Evolutionary conservation across 2,888 invertebrate genomes (phyloP).

Genomic region (Biston stratarius): DNA sequence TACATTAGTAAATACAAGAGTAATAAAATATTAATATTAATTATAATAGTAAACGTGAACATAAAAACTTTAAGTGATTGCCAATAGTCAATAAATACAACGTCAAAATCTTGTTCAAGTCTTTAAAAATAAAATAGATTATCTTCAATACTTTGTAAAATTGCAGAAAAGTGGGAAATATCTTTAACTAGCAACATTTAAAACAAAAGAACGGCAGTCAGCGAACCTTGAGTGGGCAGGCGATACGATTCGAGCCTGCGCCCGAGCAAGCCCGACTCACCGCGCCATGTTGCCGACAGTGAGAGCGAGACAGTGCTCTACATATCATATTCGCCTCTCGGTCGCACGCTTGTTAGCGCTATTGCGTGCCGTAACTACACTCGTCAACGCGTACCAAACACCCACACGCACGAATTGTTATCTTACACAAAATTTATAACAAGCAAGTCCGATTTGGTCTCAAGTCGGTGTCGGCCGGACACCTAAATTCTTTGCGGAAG

Average conservation of each 20-base stretch:
- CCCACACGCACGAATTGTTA: slow-evolving; percentile 84
- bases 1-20: no score
- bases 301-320: slow-evolving; percentile 68
- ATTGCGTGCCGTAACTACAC: slow-evolving; percentile 85
- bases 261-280: slow-evolving; percentile 87
- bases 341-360: slow-evolving; percentile 86
- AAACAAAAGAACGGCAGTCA: slow-evolving; percentile 87
- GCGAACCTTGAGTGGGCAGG: slow-evolving; percentile 88
- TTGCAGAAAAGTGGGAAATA: slow-evolving; percentile 30
- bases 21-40: no score
- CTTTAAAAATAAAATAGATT: no score
- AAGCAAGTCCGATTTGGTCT: slow-evolving; percentile 82
- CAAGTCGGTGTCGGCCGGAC: slow-evolving; percentile 62
- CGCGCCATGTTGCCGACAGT: slow-evolving; percentile 83
- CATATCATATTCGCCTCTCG: slow-evolving; percentile 55
- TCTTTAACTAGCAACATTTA: slow-evolving; percentile 76
- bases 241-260: slow-evolving; percentile 89
- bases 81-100: no score
- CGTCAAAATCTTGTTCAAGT: no score
- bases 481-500: slow-evolving; percentile 84
- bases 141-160: not conserved
- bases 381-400: slow-evolving; percentile 84
- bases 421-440: slow-evolving; percentile 85
- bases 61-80: no score
- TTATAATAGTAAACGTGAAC: no score